Evolutionary conservation across 1,140 invertebrate species (phyloP).

Genomic region (Mercenaria mercenaria): DNA sequence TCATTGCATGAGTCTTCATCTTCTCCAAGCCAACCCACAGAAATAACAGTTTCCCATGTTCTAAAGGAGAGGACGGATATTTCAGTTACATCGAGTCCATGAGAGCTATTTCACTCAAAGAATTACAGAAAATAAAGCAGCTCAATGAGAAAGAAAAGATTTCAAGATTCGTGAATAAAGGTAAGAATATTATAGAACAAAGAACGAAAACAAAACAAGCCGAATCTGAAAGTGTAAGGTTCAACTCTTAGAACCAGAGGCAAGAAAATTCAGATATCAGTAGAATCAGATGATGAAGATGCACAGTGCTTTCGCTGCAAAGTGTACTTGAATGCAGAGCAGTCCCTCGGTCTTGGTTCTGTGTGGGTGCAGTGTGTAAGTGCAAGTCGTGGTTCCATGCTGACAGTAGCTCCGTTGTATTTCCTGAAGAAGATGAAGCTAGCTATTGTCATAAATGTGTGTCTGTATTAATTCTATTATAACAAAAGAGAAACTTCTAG

Average conservation of each 20-base stretch:
- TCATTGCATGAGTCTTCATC: too few relatives aligned
- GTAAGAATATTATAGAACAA: too few relatives aligned
- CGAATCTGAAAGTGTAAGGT: too few relatives aligned
- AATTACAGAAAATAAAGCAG: neutral
- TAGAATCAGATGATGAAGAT: neutral
- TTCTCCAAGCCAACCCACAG: too few relatives aligned
- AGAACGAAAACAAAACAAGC: too few relatives aligned
- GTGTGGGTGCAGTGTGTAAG: neutral
- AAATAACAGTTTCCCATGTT: too few relatives aligned
- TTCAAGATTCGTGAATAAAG: neutral
- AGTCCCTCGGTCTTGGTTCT: neutral
- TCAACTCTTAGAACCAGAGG: too few relatives aligned
- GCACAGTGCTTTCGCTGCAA: neutral
- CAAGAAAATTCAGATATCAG: too few relatives aligned
- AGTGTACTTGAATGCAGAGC: neutral
- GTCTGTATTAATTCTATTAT: neutral
- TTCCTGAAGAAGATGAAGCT: neutral
- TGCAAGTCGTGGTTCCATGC: neutral
- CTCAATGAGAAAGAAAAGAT: neutral
- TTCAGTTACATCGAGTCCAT: neutral
- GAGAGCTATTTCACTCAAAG: neutral
- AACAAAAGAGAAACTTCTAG: too few relatives aligned
- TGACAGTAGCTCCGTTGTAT: neutral
- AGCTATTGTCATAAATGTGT: constrained; percentile 1
- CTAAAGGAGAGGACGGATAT: neutral